These are phyloP conservation scores for Lethocerus indicus DNA, from an alignment of 1,140 invertebrate genomes.

Conservation along the genomic window DNA sequence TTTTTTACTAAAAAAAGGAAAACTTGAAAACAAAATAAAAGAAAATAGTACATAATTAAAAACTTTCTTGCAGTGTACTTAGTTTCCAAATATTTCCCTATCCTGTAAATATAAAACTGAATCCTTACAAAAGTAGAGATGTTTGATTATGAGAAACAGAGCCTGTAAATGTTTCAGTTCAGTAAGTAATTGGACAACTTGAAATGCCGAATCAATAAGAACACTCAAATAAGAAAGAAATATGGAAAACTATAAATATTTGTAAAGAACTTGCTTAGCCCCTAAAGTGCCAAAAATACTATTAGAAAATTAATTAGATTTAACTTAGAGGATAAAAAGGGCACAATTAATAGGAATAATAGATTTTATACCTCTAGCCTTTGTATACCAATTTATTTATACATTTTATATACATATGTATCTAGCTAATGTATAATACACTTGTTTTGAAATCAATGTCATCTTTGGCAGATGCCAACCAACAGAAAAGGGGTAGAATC, in stretches of 20 bases:
- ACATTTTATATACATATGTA: not conserved
- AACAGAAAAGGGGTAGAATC: too few relatives aligned
- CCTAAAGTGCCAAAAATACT: slow-evolving; percentile 8
- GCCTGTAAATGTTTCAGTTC: not conserved
- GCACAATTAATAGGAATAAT: slow-evolving; percentile 9
- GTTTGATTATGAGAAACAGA: not conserved
- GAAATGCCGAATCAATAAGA: not conserved
- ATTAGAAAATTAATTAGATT: slow-evolving; percentile 1
- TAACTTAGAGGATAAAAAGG: slow-evolving; percentile 3
- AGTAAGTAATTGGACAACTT: too few relatives aligned
- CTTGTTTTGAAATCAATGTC: too few relatives aligned
- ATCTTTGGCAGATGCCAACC: too few relatives aligned
- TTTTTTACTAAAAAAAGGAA: too few relatives aligned
- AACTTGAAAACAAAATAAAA: too few relatives aligned
- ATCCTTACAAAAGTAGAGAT: not conserved
- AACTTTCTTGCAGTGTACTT: too few relatives aligned
- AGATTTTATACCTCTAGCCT: slow-evolving; percentile 12
- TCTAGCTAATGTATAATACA: too few relatives aligned
- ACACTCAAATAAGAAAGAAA: not conserved
- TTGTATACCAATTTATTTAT: slow-evolving; percentile 9
- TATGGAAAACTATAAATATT: not conserved
- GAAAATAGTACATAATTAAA: too few relatives aligned
- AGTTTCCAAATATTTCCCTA: too few relatives aligned
- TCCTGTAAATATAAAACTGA: not conserved
- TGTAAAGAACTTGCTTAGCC: slow-evolving; percentile 2